Evolutionary conservation across 2,797 vertebrate species (phyloP).

Genomic region (Thripadectes ignobilis): DNA sequence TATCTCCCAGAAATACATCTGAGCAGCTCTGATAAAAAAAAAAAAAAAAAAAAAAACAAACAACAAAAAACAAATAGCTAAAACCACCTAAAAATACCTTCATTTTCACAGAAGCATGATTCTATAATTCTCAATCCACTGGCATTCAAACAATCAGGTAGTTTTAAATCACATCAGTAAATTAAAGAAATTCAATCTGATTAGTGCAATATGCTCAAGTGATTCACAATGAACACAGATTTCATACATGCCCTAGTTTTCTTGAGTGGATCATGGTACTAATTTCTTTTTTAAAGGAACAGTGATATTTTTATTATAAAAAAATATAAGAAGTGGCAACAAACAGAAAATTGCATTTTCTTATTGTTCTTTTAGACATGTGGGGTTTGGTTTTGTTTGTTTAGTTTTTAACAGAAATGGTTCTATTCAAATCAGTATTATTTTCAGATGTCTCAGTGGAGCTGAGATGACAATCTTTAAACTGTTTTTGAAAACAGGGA

Average conservation of each 20-base stretch:
- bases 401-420: background rate
- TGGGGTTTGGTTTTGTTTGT: background rate
- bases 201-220: slow-evolving; percentile 13
- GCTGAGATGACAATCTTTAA: background rate
- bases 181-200: slow-evolving; percentile 40
- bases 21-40: background rate
- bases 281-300: background rate
- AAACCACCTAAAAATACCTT: background rate
- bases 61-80: background rate
- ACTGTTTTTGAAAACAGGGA: background rate
- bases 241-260: slow-evolving; percentile 21
- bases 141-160: background rate
- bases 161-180: slow-evolving; percentile 1
- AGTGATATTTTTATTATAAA: background rate
- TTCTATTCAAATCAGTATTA: background rate
- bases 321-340: background rate
- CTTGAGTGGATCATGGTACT: background rate
- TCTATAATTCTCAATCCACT: background rate
- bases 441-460: background rate
- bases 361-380: background rate
- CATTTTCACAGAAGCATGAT: background rate
- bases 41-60: background rate
- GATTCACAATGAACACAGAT: background rate
- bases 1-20: background rate
- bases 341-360: background rate